These are phyloP conservation scores for Tadarida brasiliensis DNA, from an alignment of 2,797 vertebrate genomes.

Conservation along the genomic window DNA sequence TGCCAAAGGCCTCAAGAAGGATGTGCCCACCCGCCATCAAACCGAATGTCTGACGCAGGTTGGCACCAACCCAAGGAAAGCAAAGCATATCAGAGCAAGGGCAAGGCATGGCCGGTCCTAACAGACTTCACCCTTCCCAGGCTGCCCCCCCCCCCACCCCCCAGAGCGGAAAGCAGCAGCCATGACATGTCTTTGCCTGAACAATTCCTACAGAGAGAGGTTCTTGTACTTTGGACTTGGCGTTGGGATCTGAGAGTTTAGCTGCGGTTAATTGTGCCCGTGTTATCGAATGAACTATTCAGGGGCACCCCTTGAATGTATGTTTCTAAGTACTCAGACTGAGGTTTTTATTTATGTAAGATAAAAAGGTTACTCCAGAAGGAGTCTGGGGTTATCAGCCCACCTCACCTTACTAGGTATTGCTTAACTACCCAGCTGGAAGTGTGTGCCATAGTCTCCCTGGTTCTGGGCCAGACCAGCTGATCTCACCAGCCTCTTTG, in stretches of 20 bases:
- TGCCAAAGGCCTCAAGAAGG: neutral
- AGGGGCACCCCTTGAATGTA: fast-evolving
- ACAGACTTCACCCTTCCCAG: neutral
- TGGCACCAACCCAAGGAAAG: neutral
- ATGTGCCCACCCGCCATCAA: neutral
- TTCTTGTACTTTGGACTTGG: neutral
- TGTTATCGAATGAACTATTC: neutral
- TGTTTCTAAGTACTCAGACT: neutral
- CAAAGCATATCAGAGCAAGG: neutral
- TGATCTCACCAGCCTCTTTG: neutral
- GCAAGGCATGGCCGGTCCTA: neutral
- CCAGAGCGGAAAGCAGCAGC: neutral
- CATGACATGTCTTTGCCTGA: neutral
- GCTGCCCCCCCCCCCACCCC: neutral
- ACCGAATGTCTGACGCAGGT: neutral
- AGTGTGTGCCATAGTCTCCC: fast-evolving
- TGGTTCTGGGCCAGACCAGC: neutral
- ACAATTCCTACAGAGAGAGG: neutral
- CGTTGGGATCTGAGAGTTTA: neutral
- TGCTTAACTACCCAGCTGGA: neutral
- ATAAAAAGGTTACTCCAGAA: neutral
- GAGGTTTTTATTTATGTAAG: neutral
- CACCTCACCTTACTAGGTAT: too few species aligned
- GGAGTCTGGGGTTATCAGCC: neutral
- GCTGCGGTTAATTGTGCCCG: neutral